These are phyloP conservation scores for Syngnathus typhle DNA, from an alignment of 2,113 vertebrate genomes.

Conservation along the genomic window DNA sequence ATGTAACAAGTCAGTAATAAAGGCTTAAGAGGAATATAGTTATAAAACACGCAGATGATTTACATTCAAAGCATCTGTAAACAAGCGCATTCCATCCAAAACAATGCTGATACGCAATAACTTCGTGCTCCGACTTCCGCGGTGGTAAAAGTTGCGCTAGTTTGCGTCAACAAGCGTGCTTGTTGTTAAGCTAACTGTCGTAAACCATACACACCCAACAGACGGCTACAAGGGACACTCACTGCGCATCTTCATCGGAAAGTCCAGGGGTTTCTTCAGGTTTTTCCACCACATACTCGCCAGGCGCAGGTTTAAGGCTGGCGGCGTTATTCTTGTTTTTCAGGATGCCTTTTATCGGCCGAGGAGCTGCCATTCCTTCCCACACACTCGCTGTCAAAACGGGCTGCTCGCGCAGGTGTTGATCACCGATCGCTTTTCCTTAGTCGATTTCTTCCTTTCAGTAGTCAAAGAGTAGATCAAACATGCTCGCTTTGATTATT, in stretches of 20 bases:
- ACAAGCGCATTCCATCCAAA: background rate
- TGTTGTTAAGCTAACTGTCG: slow-evolving; percentile 30
- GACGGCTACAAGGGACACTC: slow-evolving; percentile 45
- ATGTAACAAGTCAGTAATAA: background rate
- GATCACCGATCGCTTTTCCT: background rate
- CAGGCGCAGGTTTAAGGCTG: slow-evolving; percentile 43
- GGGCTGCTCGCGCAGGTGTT: slow-evolving; percentile 20
- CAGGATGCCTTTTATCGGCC: slow-evolving; percentile 76
- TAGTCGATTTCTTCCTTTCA: slow-evolving; percentile 12
- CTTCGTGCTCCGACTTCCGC: background rate
- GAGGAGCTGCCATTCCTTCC: slow-evolving; percentile 73
- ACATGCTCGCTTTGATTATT: slow-evolving; percentile 33
- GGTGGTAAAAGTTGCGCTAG: slow-evolving; percentile 4
- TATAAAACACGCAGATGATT: background rate
- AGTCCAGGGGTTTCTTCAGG: slow-evolving; percentile 51
- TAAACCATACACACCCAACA: slow-evolving; percentile 1
- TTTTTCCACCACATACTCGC: slow-evolving; percentile 49
- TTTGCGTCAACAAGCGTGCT: slow-evolving; percentile 30
- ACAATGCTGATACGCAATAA: background rate
- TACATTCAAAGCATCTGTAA: no score
- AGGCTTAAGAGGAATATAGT: background rate
- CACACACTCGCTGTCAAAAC: slow-evolving; percentile 41
- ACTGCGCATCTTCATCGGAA: slow-evolving; percentile 72
- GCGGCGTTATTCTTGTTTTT: slow-evolving; percentile 70
- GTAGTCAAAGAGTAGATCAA: background rate